These are phyloP conservation scores for Tholera decimalis DNA, from an alignment of 2,888 invertebrate species.

Conservation along the genomic window DNA sequence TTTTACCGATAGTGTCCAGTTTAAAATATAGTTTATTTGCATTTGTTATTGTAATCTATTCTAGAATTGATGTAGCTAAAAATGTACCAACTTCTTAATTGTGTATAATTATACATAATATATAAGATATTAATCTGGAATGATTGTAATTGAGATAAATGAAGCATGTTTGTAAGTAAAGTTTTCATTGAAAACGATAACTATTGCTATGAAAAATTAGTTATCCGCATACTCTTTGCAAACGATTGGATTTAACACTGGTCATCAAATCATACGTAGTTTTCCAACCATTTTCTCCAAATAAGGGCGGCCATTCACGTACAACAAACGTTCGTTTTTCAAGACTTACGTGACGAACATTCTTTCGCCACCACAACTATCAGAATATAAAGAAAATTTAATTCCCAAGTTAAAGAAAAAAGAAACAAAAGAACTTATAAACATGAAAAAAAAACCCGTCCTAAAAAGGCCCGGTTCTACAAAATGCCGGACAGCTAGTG, in stretches of 20 bases:
- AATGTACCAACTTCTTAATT: constrained; percentile 19
- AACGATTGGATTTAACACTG: neutral
- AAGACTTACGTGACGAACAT: neutral
- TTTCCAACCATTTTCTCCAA: neutral
- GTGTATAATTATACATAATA: no score
- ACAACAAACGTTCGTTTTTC: no score
- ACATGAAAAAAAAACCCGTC: no score
- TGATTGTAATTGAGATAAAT: constrained; percentile 1
- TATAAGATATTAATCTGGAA: constrained; percentile 8
- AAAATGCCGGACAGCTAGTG: no score
- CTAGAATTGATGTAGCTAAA: constrained; percentile 32
- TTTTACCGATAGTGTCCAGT: no score
- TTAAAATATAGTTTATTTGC: no score
- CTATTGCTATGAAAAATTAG: neutral
- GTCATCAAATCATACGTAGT: neutral
- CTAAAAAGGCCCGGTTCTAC: no score
- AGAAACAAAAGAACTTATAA: no score
- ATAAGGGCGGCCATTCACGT: no score
- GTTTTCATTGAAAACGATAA: constrained; percentile 1
- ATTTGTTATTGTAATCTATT: neutral
- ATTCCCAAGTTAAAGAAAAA: no score
- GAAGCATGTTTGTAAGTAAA: constrained; percentile 8
- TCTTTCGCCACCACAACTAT: neutral
- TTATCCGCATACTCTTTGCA: neutral
- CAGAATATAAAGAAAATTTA: no score